phyloP scores from a whole-genome alignment of 2,113 vertebrate species.

The Tapirus terrestris region DNA sequence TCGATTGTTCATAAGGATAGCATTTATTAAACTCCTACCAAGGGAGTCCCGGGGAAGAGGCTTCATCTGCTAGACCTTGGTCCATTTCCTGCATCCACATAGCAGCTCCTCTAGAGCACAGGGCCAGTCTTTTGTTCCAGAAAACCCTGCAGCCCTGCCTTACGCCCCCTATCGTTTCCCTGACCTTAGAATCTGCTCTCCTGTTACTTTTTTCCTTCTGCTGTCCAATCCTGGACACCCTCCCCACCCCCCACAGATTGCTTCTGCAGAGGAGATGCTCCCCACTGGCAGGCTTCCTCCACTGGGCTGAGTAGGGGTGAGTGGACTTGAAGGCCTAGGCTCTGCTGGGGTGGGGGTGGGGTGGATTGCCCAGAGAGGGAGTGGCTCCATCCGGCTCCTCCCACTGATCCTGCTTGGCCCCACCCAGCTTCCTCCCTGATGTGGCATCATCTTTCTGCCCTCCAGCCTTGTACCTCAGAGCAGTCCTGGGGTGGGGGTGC shows the following conservation, averaged over 20 bases:
- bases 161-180: not conserved
- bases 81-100: not conserved
- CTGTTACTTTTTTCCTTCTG: not conserved
- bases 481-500: not conserved
- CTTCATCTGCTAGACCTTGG: not conserved
- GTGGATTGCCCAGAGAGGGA: not conserved
- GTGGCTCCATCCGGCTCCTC: not conserved
- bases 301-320: not conserved
- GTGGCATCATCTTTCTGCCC: conserved; percentile 32
- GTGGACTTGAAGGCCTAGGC: not conserved
- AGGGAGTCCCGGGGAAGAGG: not conserved
- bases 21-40: not conserved
- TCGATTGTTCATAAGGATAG: not conserved
- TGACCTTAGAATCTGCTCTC: not conserved
- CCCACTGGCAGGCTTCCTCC: not conserved
- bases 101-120: not conserved
- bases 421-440: conserved; percentile 55
- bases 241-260: not conserved
- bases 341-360: not conserved
- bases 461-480: not conserved
- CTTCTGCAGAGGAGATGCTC: not conserved
- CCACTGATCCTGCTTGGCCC: not conserved
- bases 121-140: not conserved
- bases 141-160: not conserved
- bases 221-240: not conserved